These are phyloP conservation scores for Lethocerus indicus DNA, from an alignment of 1,140 invertebrate genomes.

Conservation along the genomic window DNA sequence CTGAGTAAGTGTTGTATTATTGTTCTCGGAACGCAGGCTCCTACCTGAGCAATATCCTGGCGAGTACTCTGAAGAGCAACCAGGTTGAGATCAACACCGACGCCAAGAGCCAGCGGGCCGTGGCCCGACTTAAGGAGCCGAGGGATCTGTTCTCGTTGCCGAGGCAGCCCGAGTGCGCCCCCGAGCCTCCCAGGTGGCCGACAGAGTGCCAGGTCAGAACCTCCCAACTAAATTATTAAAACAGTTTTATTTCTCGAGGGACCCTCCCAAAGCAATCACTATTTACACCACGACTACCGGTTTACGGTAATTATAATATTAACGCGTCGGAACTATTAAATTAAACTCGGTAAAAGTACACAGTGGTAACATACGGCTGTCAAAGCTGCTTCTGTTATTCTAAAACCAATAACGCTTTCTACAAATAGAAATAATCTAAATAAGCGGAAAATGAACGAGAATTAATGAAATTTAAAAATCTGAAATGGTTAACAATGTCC, in stretches of 20 bases:
- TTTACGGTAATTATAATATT: not conserved
- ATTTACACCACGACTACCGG: not conserved
- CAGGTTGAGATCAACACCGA: slow-evolving; percentile 48
- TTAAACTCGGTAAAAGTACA: not conserved
- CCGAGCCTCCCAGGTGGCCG: slow-evolving; percentile 68
- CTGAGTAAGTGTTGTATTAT: not conserved
- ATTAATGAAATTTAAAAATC: no score
- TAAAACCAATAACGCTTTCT: no score
- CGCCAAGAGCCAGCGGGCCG: slow-evolving; percentile 35
- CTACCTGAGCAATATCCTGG: slow-evolving; percentile 34
- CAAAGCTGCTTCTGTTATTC: not conserved
- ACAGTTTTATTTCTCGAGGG: not conserved
- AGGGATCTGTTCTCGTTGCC: slow-evolving; percentile 46
- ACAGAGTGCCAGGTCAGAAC: slow-evolving; percentile 62
- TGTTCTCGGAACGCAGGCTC: slow-evolving; percentile 24
- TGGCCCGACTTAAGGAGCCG: slow-evolving; percentile 43
- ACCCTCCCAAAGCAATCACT: not conserved
- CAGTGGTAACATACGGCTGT: not conserved
- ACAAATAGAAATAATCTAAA: no score
- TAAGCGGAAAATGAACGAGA: no score
- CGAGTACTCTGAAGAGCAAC: slow-evolving; percentile 40
- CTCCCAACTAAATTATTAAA: not conserved
- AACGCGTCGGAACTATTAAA: not conserved
- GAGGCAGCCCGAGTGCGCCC: slow-evolving; percentile 42
- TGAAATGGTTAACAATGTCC: no score